Evolutionary conservation across 2,797 vertebrate genomes (phyloP), one percentile per base, ranked within the genome.

Genomic region (Hypotaenidia okinawae): DNA sequence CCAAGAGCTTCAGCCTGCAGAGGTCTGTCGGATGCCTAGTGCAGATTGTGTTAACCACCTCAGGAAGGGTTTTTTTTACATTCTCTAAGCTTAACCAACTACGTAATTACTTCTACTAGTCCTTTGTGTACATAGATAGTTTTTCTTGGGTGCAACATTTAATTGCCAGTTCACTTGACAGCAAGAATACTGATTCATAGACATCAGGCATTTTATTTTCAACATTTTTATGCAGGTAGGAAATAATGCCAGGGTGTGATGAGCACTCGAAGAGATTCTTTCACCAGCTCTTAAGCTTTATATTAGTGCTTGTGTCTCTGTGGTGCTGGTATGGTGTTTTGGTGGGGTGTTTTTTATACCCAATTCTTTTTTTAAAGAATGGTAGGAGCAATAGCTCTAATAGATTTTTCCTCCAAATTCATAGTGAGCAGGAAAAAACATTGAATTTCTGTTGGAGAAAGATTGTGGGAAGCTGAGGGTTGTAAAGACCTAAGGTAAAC

Each of bases 401-500:
- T 37, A 37, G 37, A 37, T 37, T 37, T 76, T 87, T 92, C 17
- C 22, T 84, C 37, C 24, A 67, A 91, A 55, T 45, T 41, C 28
- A 13, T 7, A 52, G 23, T 69, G 66, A 76, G 15, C 17, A 54
- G 37, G 37, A 39, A 63, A 91, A 87, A 68, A 66, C 12, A 66
- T 85, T 79, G 51, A 47, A 49, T 76, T 84, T 77, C 49, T 68
- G 17, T 25, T 78, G 19, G 6, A 41, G 45, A 64, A 59, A 94
- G 62, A 32, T 39, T 93, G 77, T 84, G 81, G 57, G 81, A 80
- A 80, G 30, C 59, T 58, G 64, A 45, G 69, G 28, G 55, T 95
- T 90, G 59, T 75, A 92, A 89, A 95, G 92, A 93, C 73, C 62
- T 13, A 67, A 90, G 84, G n/a, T 63, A 96, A 96, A 95, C 57